Conservation (phyloP, 2,888 invertebrate genomes). For the Drosophila antonietae region DNA sequence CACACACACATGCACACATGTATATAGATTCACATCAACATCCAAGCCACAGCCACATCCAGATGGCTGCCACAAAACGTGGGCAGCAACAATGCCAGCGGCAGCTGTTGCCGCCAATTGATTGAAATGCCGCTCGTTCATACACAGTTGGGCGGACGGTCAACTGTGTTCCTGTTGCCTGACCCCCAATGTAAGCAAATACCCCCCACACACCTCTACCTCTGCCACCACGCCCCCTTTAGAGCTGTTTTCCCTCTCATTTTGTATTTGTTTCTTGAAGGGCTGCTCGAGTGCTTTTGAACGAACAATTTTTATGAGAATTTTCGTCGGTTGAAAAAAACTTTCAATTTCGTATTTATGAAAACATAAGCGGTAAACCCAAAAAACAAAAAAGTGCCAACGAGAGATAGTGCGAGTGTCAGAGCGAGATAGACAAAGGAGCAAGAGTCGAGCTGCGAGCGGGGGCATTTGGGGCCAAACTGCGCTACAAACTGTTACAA, state of each 20-base stretch:
- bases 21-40: slow-evolving; percentile 38
- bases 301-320: slow-evolving; percentile 77
- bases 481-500: slow-evolving; percentile 70
- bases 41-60: slow-evolving; percentile 47
- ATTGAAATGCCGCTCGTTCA: slow-evolving; percentile 75
- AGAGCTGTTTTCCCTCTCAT: slow-evolving; percentile 11
- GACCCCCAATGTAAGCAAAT: slow-evolving; percentile 18
- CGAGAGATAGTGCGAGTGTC: not conserved
- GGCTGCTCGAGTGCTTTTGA: slow-evolving; percentile 62
- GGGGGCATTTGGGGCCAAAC: slow-evolving; percentile 23
- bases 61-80: slow-evolving; percentile 66
- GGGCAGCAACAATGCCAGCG: slow-evolving; percentile 55
- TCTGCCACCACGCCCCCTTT: not conserved
- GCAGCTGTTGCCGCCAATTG: slow-evolving; percentile 80
- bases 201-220: not conserved
- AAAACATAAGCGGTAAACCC: slow-evolving; percentile 59
- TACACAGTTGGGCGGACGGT: slow-evolving; percentile 50
- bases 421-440: slow-evolving; percentile 6
- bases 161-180: slow-evolving; percentile 48
- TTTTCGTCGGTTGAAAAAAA: slow-evolving; percentile 73
- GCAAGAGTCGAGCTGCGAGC: not conserved
- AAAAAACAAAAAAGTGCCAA: slow-evolving; percentile 14
- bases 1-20: not conserved
- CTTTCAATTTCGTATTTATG: slow-evolving; percentile 76
- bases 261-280: slow-evolving; percentile 70